Percentiles rank a stretch among this genome's conserved stretches.
These are phyloP conservation scores for Archaeoteleia sp. DNA, from an alignment of 2,888 invertebrate genomes.

Conservation along the genomic window DNA sequence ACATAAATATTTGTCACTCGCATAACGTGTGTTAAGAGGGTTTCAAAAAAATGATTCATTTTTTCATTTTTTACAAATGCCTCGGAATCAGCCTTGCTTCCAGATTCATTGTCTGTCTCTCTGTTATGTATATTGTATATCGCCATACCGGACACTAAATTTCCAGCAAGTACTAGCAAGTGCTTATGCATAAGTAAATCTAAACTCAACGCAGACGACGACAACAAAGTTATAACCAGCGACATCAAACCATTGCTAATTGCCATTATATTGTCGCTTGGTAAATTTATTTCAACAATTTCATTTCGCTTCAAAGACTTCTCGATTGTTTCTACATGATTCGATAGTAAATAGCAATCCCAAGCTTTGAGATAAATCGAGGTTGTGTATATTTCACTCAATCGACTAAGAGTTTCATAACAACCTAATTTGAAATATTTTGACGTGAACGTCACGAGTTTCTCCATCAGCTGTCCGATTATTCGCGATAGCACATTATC, in stretches of 20 bases:
- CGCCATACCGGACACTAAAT: conserved; percentile 72
- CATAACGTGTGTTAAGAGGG: conserved; percentile 81
- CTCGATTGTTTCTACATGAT: conserved; percentile 19
- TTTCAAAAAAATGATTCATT: conserved; percentile 75
- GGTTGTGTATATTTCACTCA: conserved; percentile 82
- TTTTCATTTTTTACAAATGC: conserved; percentile 69
- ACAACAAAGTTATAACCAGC: conserved; percentile 73
- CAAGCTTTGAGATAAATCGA: conserved; percentile 82
- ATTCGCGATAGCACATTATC: conserved; percentile 79
- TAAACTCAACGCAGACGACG: conserved; percentile 76
- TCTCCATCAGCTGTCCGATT: conserved; percentile 76
- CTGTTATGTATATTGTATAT: conserved; percentile 75
- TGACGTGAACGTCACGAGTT: conserved; percentile 79
- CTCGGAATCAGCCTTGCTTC: conserved; percentile 57
- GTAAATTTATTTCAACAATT: no score
- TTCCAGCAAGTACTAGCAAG: conserved; percentile 73
- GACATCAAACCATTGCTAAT: conserved; percentile 68
- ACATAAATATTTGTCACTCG: conserved; percentile 85
- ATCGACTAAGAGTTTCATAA: conserved; percentile 80
- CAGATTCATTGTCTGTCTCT: conserved; percentile 11
- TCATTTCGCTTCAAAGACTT: no score
- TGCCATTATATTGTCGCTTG: conserved; percentile 49
- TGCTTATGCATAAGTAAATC: conserved; percentile 76
- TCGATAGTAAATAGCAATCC: conserved; percentile 75
- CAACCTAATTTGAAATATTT: conserved; percentile 82